Percentiles rank a stretch among this genome's conserved stretches.
These are phyloP conservation scores for Seira sanloemensis DNA, from an alignment of 2,888 invertebrate species.

Conservation along the genomic window DNA sequence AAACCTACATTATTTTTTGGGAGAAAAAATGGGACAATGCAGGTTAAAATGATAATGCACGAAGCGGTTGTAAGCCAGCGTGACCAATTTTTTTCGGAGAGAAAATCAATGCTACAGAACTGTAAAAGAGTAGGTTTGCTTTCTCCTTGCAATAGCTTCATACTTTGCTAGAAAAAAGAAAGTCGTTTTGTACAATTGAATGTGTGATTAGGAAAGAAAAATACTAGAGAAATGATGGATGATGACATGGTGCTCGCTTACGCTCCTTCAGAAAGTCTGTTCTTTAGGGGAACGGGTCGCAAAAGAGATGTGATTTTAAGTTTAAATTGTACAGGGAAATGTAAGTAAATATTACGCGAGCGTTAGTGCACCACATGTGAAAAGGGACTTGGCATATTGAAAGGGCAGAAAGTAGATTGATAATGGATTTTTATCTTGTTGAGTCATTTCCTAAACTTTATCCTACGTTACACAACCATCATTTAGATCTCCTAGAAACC, in stretches of 20 bases:
- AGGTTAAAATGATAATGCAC: constrained; percentile 4
- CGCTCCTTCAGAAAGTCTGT: background rate
- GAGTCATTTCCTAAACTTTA: background rate
- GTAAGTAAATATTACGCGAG: background rate
- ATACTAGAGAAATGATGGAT: background rate
- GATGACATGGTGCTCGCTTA: background rate
- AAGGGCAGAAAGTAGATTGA: background rate
- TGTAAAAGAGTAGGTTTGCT: too few species aligned
- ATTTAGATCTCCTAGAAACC: background rate
- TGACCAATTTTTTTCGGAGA: background rate
- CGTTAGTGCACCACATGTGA: background rate
- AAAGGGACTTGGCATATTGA: background rate
- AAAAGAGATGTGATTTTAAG: background rate
- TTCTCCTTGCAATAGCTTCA: background rate
- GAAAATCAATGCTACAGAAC: constrained; percentile 1
- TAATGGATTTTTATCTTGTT: background rate
- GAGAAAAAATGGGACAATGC: background rate
- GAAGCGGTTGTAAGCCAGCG: background rate
- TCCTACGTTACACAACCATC: too few species aligned
- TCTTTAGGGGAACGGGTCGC: background rate
- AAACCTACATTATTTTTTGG: background rate
- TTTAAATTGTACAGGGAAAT: background rate
- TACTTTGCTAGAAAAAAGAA: background rate
- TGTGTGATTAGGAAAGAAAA: background rate
- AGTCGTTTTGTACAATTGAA: constrained; percentile 1